Base-by-base conservation (phyloP, 2,797 vertebrate species). In the Rhynchonycteris naso region DNA sequence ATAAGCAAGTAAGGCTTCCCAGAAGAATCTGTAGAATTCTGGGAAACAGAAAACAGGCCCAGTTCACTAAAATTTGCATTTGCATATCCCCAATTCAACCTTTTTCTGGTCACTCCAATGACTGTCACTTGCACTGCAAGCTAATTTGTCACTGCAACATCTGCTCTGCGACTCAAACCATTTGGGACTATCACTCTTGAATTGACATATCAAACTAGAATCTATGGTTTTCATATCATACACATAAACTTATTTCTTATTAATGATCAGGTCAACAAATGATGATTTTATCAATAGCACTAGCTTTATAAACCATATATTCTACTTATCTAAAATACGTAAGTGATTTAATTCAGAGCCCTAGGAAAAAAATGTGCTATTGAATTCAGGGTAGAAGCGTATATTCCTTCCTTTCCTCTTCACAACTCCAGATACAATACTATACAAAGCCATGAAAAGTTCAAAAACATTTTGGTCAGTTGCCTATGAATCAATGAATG, bases 381-480 rank as follows among this genome's bases (percentile, higher is more conserved):
- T 22, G 47, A 81, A 9, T 94, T 87, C 54, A 71, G 68, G 30
- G 22, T 80, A 93, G 21, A 90, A 94, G n/a, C 13, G 30, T 47
- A 24, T 52, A 81, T 63, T 21, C 58, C 82, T 81, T 86, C 1
- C 4, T 81, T 89, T 87, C 68, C 76, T 75, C 21, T 91, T 88
- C 54, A 21, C 72, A 78, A 78, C 59, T 76, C 33, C 68, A 96
- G 12, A 85, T 76, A 80, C 10, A 74, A 43, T 54, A 33, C 18
- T 56, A 72, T 56, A n/a, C n/a, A 92, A 92, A 95, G 38, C 50
- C 35, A 35, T 63, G 4, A 54, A 79, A 74, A 52, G n/a, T 78
- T 95, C 95, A 63, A 76, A 91, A 93, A 78, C 93, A 93, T 79
- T 93, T 96, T 80, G 75, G 69, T 97, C 59, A 95, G 91, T 97